Base-by-base conservation (phyloP, 2,113 vertebrate species). In the Chlorodrepanis virens region DNA sequence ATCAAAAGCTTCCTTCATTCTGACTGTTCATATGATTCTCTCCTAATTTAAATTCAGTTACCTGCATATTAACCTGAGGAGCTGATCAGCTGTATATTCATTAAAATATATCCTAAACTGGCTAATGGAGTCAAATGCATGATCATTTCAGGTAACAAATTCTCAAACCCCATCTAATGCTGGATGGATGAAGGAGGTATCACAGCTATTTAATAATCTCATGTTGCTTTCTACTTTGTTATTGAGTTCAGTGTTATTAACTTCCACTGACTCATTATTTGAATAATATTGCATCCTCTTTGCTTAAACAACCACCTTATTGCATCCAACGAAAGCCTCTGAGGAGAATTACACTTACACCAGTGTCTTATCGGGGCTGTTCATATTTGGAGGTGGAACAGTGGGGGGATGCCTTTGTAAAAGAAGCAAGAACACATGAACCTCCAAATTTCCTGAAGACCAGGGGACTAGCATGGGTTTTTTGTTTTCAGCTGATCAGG, bases 321-420 rank as follows among this genome's bases (percentile, higher is more conserved):
- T 56, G 19, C 54, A 52, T 19, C 19, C 28, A 44, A 2, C 4
- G 11, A 64, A 53, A 81, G n/a, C 10, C 19, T 52, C 53, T 39
- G 49, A 60, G 35, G 49, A 60, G 35, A 68, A 68, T 29, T 27
- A 14, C 18, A 31, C 42, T 79, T n/a, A 35, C 50, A n/a, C 31
- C 22, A 17, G 5, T 7, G 22, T 80, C 37, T 63, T 21, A 50
- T 11, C 33, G 68, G 21, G 12, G 29, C 28, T 1, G 0, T 24
- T 72, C 7, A 8, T 52, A 60, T 37, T 47, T 65, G 64, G 24
- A 87, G 50, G n/a, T 87, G 27, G 45, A 56, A 27, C 5, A 20
- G 10, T 33, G 14, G 3, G 28, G 23, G 5, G 14, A 17, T 0
- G 0, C 14, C 22, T 72, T n/a, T 76, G 31, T 25, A 37, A 65